Base-by-base conservation (phyloP, 2,797 vertebrate genomes). In the Hippocampus kuda region DNA sequence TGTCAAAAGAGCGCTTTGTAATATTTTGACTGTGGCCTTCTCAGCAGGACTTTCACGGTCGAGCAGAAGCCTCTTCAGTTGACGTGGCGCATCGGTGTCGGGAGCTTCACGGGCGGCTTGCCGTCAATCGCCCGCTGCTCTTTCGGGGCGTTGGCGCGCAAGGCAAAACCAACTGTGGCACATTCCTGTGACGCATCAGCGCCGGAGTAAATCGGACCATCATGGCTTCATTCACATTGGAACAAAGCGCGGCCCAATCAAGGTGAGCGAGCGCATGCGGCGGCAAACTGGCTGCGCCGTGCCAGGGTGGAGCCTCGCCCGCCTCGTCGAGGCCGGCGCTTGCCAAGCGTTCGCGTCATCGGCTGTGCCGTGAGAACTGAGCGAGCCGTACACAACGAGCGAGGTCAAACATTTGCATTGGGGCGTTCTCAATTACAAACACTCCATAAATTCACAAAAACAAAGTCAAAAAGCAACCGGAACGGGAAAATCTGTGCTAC, bases 11-110 rank as follows among this genome's bases (percentile, higher is more conserved):
- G 30, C 7, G 30, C 16, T 34, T 34, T 60, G 6, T 9, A 38
- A 60, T 60, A 18, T 60, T 60, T 60, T 18, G 57, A 60, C 27
- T 9, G 6, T 18, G 26, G 15, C 57, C 34, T 34, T 34, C 24
- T 87, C 86, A 85, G 81, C 85, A 77, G 0, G 76, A 85, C 87
- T 83, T 87, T 87, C 82, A 84, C 78, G 81, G 82, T 83, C 85
- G 74, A 77, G 75, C 79, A 72, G 75, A 79, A 81, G 79, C 84
- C 73, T 83, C 85, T 87, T 84, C 44, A 81, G 74, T 68, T 86
- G 81, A 89, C 81, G 84, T 77, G 60, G 1, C 26, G 27, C 82
- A 80, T 86, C 85, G 84, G 77, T 86, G 80, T 87, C 77, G 75
- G 66, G 79, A 81, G n/a, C 75, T 85, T 87, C 86, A 86, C 74